Evolutionary conservation across 2,888 invertebrate species (phyloP), one percentile per base, ranked within the genome.

Genomic region (Hydriomena furcata): DNA sequence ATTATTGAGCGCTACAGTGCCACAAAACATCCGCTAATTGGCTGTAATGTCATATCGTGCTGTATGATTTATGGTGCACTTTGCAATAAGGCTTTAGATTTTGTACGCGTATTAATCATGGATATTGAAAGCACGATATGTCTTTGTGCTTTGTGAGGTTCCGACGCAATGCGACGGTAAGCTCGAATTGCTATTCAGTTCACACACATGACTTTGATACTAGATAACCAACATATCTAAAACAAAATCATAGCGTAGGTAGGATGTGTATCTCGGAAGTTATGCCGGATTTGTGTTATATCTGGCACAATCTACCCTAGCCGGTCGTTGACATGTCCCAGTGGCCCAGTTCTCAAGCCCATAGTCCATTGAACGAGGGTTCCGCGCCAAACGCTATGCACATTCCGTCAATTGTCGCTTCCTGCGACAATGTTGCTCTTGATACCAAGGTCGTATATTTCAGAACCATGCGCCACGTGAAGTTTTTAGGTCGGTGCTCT

Each of bases 261-360:
- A n/a, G n/a, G n/a, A n/a, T n/a, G n/a, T 21, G 17, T 21, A 1
- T 31, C n/a, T 21, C 36, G 41, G 58, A 52, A 53, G 61, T 56
- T 52, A 52, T 20, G 34, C 45, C 41, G 38, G 35, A 52, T 46
- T 46, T 53, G 55, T 59, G 21, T n/a, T 35, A 46, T 50, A 31
- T 44, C 40, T 40, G 30, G 52, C 45, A 25, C 31, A 32, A 46
- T 46, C 32, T 41, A 46, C 55, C 58, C 48, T 36, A 65, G 52
- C 49, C 44, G 81, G 75, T 80, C 75, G 60, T 70, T 78, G 78
- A 76, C 80, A 66, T 73, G 73, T 61, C 76, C 71, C 65, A 79
- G 58, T 87, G 79, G 69, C 85, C 85, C 58, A 84, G 79, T 88
- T 88, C 88, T 72, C 89, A 88, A 79, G 78, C 75, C 66, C 66